Conservation (phyloP, 2,888 invertebrate species). For the Synanthedon myopaeformis region DNA sequence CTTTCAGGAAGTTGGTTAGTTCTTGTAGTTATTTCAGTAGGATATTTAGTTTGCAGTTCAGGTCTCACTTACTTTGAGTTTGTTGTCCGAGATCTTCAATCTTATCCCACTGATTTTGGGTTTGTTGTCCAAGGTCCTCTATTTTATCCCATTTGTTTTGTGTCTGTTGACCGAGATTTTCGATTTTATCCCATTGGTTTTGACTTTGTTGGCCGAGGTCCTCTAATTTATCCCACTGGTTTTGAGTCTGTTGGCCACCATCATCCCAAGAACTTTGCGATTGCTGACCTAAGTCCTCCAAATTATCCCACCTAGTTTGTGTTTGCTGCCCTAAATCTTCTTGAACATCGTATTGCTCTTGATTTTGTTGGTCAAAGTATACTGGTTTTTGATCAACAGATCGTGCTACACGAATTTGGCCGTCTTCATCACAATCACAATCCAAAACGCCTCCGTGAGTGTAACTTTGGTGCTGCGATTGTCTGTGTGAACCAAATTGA, state of each 20-base stretch:
- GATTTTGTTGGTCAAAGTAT: slow-evolving; percentile 17
- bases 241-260: slow-evolving; percentile 21
- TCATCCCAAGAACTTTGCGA: slow-evolving; percentile 22
- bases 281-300: slow-evolving; percentile 29
- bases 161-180: slow-evolving; percentile 15
- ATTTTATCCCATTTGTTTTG: slow-evolving; percentile 16
- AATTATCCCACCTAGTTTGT: slow-evolving; percentile 12
- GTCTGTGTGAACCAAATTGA: slow-evolving; percentile 29
- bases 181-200: slow-evolving; percentile 7
- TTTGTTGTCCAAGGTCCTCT: slow-evolving; percentile 8
- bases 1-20: too few relatives aligned
- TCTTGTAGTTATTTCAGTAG: too few relatives aligned
- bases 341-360: slow-evolving; percentile 7
- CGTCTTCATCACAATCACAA: slow-evolving; percentile 35
- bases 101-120: slow-evolving; percentile 16
- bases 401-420: slow-evolving; percentile 38
- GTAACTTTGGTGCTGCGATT: slow-evolving; percentile 19
- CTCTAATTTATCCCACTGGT: slow-evolving; percentile 14
- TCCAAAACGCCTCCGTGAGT: slow-evolving; percentile 15
- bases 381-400: slow-evolving; percentile 26
- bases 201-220: slow-evolving; percentile 7
- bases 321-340: slow-evolving; percentile 19
- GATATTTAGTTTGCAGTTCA: too few relatives aligned
- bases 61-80: slow-evolving; percentile 10
- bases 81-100: slow-evolving; percentile 8